A percentile compares a stretch with the other conserved stretches of the same genome.
phyloP scores from a whole-genome alignment of 2,113 vertebrate genomes.

The Cyphomyrus discorhynchus region DNA sequence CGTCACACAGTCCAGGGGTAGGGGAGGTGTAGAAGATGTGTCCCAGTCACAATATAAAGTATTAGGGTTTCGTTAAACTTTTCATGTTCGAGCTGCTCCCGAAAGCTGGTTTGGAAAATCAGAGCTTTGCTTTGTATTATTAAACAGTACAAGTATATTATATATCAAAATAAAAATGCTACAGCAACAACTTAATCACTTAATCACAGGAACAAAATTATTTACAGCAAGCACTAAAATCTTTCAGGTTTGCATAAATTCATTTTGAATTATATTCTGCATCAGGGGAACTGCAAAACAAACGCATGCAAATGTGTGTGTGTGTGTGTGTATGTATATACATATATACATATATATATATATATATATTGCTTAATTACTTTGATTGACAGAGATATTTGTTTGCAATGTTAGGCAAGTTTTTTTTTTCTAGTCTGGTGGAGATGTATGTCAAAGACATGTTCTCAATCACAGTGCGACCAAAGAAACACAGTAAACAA shows the following conservation, averaged over 20 bases:
- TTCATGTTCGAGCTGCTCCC: background rate
- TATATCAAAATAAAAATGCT: background rate
- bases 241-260: background rate
- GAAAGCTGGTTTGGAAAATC: background rate
- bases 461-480: background rate
- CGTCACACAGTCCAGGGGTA: background rate
- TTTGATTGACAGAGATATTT: background rate
- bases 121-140: background rate
- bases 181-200: background rate
- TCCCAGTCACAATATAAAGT: slow-evolving; percentile 12
- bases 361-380: background rate
- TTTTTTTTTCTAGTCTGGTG: background rate
- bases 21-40: background rate
- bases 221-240: background rate
- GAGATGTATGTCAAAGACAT: background rate
- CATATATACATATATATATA: background rate
- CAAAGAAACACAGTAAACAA: background rate
- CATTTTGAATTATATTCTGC: background rate
- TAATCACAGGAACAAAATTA: background rate
- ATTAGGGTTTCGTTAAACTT: background rate
- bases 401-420: background rate
- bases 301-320: background rate
- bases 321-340: background rate
- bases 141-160: background rate
- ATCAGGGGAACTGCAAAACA: background rate